A percentile compares a stretch with the other conserved stretches of the same genome.
Conservation (phyloP, 2,888 invertebrate species). For the Falcaria lacertinaria region DNA sequence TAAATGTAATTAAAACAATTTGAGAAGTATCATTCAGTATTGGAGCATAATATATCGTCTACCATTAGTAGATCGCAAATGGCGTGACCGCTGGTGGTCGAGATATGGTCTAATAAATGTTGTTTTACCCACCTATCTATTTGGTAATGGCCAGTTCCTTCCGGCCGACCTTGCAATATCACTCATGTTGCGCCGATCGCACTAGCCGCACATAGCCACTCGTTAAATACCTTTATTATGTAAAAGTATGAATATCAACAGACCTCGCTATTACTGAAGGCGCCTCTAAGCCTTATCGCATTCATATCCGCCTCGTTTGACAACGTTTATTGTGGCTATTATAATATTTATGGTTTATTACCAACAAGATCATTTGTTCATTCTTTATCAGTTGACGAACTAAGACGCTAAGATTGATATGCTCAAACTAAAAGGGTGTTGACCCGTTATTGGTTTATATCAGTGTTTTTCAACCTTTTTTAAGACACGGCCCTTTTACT, state of each 20-base stretch:
- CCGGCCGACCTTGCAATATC: constrained; percentile 63
- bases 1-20: background rate
- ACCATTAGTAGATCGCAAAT: constrained; percentile 33
- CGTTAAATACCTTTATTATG: background rate
- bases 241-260: background rate
- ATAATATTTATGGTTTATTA: background rate
- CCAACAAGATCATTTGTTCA: background rate
- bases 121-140: constrained; percentile 56
- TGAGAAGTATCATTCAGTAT: no score
- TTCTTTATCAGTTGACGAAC: constrained; percentile 3
- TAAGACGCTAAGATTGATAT: constrained; percentile 3
- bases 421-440: constrained; percentile 8
- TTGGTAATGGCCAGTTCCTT: constrained; percentile 65
- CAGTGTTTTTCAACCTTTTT: no score
- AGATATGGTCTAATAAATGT: constrained; percentile 62
- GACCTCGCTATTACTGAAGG: background rate
- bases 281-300: background rate
- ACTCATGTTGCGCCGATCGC: constrained; percentile 29
- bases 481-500: no score
- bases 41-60: constrained; percentile 32
- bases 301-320: background rate
- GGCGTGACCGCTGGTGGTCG: constrained; percentile 27
- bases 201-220: background rate
- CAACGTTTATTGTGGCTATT: constrained; percentile 1
- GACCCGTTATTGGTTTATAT: constrained; percentile 9